Conservation (phyloP, 2,888 invertebrate species). For the Lasius platythorax region DNA sequence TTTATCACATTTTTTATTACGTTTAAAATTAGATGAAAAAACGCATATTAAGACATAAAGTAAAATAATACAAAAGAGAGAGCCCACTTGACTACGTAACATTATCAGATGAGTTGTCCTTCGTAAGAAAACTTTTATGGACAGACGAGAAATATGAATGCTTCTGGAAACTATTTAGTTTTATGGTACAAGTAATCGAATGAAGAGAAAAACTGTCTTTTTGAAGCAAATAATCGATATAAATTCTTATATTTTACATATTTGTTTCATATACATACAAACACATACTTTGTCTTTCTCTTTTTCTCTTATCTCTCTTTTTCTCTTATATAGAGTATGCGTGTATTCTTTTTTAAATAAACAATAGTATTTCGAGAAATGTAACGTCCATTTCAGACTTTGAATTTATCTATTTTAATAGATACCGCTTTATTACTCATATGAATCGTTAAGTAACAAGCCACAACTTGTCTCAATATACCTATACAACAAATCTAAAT, state of each 20-base stretch:
- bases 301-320: neutral
- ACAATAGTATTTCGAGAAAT: neutral
- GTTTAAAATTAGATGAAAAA: neutral
- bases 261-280: neutral
- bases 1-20: neutral
- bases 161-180: constrained; percentile 15
- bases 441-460: neutral
- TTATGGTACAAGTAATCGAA: constrained; percentile 15
- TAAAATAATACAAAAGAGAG: neutral
- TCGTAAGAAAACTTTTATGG: constrained; percentile 5
- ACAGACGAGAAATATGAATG: neutral
- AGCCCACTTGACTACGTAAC: neutral
- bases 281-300: neutral
- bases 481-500: neutral
- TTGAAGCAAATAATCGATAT: neutral
- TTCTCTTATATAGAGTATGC: neutral
- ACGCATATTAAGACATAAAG: neutral
- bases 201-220: neutral
- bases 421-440: neutral
- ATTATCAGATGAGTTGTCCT: neutral
- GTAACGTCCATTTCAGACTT: neutral
- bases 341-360: neutral
- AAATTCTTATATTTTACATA: neutral
- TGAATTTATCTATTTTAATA: neutral
- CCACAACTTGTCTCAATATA: neutral